Conservation (phyloP, 2,888 invertebrate species). For the Chymomyza procnemis region DNA sequence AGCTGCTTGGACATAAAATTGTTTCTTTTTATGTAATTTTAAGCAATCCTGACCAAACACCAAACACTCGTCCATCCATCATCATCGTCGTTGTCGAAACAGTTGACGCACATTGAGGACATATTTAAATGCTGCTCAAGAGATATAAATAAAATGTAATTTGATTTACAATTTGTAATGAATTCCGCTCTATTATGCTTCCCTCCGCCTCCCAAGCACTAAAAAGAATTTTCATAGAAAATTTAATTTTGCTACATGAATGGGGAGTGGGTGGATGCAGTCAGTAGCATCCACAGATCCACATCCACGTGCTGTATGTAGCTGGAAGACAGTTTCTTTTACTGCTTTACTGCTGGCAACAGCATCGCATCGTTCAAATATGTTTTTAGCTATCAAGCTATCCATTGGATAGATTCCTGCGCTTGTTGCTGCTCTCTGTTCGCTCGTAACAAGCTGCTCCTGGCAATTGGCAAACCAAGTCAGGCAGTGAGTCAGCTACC, state of each 20-base stretch:
- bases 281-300: too few relatives aligned
- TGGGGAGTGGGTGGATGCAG: too few relatives aligned
- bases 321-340: too few relatives aligned
- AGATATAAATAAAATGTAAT: neutral
- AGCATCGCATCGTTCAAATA: neutral
- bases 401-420: neutral
- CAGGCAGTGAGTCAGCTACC: neutral
- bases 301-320: too few relatives aligned
- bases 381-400: neutral
- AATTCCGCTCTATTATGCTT: neutral
- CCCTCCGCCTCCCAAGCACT: neutral
- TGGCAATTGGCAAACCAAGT: conserved; percentile 4
- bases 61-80: too few relatives aligned
- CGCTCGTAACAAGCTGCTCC: conserved; percentile 18
- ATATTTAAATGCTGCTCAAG: neutral
- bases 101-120: neutral
- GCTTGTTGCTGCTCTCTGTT: conserved; percentile 14
- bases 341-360: neutral
- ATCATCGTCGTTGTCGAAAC: too few relatives aligned
- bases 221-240: neutral
- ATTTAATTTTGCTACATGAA: neutral
- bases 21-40: too few relatives aligned
- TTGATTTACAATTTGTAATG: neutral
- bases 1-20: too few relatives aligned
- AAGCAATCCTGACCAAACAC: too few relatives aligned